These are phyloP conservation scores for Prorops nasuta DNA, from an alignment of 1,140 invertebrate genomes.

Conservation along the genomic window DNA sequence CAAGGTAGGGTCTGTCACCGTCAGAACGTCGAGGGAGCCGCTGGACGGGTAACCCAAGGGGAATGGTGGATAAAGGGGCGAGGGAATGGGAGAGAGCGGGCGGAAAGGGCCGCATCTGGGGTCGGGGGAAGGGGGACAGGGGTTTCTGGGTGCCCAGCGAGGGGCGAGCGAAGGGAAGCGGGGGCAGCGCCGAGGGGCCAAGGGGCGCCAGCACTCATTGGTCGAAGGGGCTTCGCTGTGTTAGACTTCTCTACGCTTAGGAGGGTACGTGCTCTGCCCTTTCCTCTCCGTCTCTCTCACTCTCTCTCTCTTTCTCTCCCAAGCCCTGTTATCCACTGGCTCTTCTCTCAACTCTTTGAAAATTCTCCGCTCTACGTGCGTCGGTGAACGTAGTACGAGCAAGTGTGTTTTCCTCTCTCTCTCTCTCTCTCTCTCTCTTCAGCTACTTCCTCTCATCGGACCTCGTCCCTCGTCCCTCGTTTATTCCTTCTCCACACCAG, in stretches of 20 bases:
- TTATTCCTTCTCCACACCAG: background rate
- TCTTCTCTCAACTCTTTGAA: slow-evolving; percentile 10
- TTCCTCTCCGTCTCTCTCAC: slow-evolving; percentile 10
- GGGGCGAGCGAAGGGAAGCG: slow-evolving; percentile 17
- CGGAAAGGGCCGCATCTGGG: slow-evolving; percentile 15
- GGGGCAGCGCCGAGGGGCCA: slow-evolving; percentile 32
- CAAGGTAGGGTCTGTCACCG: slow-evolving; percentile 54
- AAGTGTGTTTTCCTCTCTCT: background rate
- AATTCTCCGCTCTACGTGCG: background rate
- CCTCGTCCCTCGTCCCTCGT: background rate
- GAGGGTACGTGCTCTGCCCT: slow-evolving; percentile 29
- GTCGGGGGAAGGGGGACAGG: slow-evolving; percentile 20
- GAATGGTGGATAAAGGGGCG: too few species aligned
- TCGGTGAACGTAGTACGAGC: background rate
- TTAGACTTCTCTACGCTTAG: slow-evolving; percentile 39
- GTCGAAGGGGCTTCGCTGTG: slow-evolving; percentile 43
- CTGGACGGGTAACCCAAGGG: slow-evolving; percentile 22
- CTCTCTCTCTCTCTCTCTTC: background rate
- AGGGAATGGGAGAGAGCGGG: slow-evolving; percentile 21
- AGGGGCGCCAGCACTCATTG: slow-evolving; percentile 39
- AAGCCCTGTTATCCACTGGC: slow-evolving; percentile 10
- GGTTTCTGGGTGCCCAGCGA: too few species aligned
- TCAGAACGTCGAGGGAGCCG: slow-evolving; percentile 45
- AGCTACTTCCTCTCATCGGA: slow-evolving; percentile 4
- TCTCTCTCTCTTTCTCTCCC: slow-evolving; percentile 13